Percentiles rank a stretch among this genome's conserved stretches.
Conservation (phyloP, 2,113 vertebrate species). For the Hippocampus guttulatus region DNA sequence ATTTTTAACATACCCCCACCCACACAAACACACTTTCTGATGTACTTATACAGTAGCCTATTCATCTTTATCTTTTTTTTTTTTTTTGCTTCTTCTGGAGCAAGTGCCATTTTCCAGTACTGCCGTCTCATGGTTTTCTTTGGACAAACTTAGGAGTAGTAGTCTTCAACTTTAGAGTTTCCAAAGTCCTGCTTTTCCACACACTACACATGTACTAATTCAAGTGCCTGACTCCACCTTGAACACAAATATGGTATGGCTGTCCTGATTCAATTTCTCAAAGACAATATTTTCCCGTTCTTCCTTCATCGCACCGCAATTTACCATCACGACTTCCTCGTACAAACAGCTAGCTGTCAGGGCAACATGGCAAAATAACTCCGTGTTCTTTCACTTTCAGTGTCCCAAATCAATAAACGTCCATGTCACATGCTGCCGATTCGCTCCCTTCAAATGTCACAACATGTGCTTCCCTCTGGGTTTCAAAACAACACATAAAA, state of each 20-base stretch:
- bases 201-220: slow-evolving; percentile 25
- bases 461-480: slow-evolving; percentile 23
- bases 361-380: slow-evolving; percentile 19
- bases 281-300: neutral
- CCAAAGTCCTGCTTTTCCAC: slow-evolving; percentile 7
- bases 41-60: too few species aligned
- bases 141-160: neutral
- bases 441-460: slow-evolving; percentile 37
- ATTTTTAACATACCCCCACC: too few species aligned
- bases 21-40: too few species aligned
- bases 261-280: neutral
- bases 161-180: neutral
- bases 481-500: slow-evolving; percentile 60
- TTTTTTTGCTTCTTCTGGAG: too few species aligned
- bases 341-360: neutral
- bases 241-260: slow-evolving; percentile 26
- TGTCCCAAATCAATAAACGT: slow-evolving; percentile 42
- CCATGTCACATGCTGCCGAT: slow-evolving; percentile 40
- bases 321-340: neutral
- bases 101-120: too few species aligned
- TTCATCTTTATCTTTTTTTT: too few species aligned
- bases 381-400: slow-evolving; percentile 22
- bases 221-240: neutral
- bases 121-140: neutral
- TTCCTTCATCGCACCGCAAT: slow-evolving; percentile 13